Evolutionary conservation across 2,797 vertebrate species (phyloP).

Genomic region (Leptodactylus fallax): DNA sequence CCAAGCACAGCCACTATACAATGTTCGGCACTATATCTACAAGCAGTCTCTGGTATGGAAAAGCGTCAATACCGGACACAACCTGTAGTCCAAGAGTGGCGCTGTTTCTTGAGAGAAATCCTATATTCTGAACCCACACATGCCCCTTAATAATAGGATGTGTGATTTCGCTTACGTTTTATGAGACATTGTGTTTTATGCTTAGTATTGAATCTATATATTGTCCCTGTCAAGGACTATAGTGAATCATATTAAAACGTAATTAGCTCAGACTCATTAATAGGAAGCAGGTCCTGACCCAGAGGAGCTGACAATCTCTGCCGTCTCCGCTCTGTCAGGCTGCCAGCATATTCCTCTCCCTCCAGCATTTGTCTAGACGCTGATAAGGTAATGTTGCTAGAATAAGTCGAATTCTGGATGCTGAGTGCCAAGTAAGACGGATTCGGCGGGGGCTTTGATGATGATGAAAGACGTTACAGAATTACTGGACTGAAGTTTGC

Average conservation of each 20-base stretch:
- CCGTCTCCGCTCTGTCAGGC: not conserved
- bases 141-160: too few relatives aligned
- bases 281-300: not conserved
- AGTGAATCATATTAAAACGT: not conserved
- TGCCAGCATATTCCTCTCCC: not conserved
- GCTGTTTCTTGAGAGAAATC: too few relatives aligned
- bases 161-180: too few relatives aligned
- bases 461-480: conserved; percentile 21
- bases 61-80: too few relatives aligned
- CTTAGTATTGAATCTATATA: too few relatives aligned
- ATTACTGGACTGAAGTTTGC: not conserved
- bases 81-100: too few relatives aligned
- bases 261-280: not conserved
- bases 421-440: not conserved
- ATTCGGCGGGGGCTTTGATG: not conserved
- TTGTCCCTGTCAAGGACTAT: not conserved
- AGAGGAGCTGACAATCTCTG: not conserved
- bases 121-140: too few relatives aligned
- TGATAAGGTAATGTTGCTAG: not conserved
- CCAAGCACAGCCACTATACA: too few relatives aligned
- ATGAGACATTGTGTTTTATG: too few relatives aligned
- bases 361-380: conserved; percentile 24
- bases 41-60: too few relatives aligned
- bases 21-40: too few relatives aligned
- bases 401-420: not conserved